A percentile compares a stretch with the other conserved stretches of the same genome.
Conservation (phyloP, 2,888 invertebrate genomes). For the Luperina nickerlii region DNA sequence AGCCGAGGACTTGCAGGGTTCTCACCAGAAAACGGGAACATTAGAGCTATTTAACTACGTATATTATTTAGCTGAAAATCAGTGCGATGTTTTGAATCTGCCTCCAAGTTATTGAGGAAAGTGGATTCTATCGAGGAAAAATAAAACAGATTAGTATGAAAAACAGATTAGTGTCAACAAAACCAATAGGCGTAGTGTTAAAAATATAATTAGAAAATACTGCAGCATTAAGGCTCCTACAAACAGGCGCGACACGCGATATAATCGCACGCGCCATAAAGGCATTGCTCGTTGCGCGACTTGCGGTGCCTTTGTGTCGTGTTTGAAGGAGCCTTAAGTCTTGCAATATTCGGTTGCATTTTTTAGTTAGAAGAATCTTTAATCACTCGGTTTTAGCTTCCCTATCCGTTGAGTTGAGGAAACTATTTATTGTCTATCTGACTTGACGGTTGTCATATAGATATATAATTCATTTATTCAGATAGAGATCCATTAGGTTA, state of each 20-base stretch:
- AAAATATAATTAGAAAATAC: neutral
- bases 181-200: neutral
- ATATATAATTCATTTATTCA: no score
- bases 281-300: no score
- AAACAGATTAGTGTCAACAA: no score
- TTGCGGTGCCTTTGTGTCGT: no score
- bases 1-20: conserved; percentile 41
- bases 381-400: neutral
- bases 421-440: neutral
- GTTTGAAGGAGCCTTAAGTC: no score
- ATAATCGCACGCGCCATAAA: no score
- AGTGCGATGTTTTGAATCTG: neutral
- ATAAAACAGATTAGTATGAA: neutral
- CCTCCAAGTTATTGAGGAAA: no score
- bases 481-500: no score
- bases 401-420: neutral
- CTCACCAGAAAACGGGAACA: conserved; percentile 1
- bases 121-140: neutral
- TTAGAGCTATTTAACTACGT: neutral
- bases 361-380: neutral
- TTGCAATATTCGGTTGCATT: neutral
- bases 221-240: no score
- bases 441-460: neutral
- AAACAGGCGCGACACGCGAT: no score
- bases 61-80: neutral